These are phyloP conservation scores for Pipistrellus nathusii DNA, from an alignment of 2,797 vertebrate species.

Conservation along the genomic window DNA sequence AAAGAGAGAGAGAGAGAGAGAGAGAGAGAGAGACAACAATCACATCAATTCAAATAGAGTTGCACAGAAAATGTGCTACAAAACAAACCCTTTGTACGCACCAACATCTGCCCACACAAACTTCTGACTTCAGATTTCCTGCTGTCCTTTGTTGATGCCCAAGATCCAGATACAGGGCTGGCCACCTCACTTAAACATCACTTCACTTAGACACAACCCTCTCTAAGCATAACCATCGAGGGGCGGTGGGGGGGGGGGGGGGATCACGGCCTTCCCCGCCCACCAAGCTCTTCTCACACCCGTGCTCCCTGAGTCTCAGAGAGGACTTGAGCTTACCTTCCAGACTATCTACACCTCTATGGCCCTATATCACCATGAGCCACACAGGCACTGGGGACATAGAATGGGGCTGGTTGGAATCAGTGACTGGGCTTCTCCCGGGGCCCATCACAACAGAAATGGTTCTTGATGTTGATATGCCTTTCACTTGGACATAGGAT, in stretches of 20 bases:
- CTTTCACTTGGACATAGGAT: not conserved
- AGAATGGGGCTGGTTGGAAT: not conserved
- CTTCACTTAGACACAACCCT: not conserved
- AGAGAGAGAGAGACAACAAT: not conserved
- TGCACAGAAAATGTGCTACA: not conserved
- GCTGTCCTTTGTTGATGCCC: not conserved
- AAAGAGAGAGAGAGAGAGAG: not conserved
- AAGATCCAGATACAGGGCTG: not conserved
- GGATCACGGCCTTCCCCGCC: not conserved
- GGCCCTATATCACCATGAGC: not conserved
- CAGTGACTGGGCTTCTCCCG: not conserved
- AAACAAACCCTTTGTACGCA: not conserved
- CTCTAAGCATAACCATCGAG: not conserved
- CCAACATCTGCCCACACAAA: not conserved
- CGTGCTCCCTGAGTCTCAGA: not conserved
- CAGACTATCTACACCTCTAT: not conserved
- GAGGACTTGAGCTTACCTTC: not conserved
- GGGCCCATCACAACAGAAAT: not conserved
- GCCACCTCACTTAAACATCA: not conserved
- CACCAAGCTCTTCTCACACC: not conserved
- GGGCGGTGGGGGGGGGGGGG: too few species aligned
- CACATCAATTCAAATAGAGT: not conserved
- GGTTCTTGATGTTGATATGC: not conserved
- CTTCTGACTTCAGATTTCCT: not conserved
- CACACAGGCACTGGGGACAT: not conserved